Percentiles rank a stretch among this genome's conserved stretches.
These are phyloP conservation scores for Clarias fuscus DNA, from an alignment of 2,797 vertebrate species.

Conservation along the genomic window DNA sequence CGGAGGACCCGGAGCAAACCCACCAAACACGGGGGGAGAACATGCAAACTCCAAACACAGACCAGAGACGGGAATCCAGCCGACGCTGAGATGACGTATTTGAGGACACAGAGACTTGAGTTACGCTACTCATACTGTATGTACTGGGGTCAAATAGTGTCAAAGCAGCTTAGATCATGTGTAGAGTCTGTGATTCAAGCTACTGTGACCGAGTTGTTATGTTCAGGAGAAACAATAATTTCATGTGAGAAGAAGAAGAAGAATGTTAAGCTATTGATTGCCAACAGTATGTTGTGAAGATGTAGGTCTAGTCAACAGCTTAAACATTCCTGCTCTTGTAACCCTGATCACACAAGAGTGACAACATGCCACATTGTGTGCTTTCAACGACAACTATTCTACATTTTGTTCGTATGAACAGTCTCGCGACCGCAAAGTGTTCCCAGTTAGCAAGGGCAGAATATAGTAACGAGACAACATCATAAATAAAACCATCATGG, in stretches of 20 bases:
- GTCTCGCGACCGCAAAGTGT: background rate
- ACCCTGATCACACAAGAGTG: background rate
- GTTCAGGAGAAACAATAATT: background rate
- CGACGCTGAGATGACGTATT: no score
- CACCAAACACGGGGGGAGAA: no score
- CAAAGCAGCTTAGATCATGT: background rate
- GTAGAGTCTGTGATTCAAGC: background rate
- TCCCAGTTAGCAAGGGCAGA: conserved; percentile 11
- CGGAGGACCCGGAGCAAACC: no score
- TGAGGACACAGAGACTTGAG: no score
- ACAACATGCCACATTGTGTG: conserved; percentile 29
- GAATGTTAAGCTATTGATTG: background rate
- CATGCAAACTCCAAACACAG: no score
- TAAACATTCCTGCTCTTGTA: background rate
- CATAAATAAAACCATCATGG: conserved; percentile 35
- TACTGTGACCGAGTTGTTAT: no score
- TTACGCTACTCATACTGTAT: no score
- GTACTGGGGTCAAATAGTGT: no score
- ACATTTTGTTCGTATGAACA: conserved; percentile 18
- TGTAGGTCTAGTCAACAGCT: background rate
- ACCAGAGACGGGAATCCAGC: no score
- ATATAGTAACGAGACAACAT: conserved; percentile 24
- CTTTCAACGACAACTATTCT: conserved; percentile 32
- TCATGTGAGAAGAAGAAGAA: no score
- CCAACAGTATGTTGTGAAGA: background rate